A percentile compares a stretch with the other conserved stretches of the same genome.
Evolutionary conservation across 2,113 vertebrate genomes (phyloP).

Genomic region (Sisor rabdophorus): DNA sequence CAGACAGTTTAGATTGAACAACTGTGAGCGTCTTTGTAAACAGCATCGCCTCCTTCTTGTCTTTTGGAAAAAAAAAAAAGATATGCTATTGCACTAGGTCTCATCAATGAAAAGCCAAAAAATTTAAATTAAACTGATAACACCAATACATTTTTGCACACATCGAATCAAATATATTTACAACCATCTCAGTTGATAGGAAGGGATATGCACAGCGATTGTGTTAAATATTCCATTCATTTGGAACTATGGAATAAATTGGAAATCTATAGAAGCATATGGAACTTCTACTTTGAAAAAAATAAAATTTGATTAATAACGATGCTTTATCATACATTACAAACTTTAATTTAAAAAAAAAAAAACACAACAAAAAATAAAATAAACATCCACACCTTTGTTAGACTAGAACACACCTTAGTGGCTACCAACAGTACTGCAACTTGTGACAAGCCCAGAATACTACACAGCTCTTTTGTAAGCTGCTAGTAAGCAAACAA

Average conservation of each 20-base stretch:
- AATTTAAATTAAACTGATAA: slow-evolving; percentile 18
- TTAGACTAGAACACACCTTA: slow-evolving; percentile 50
- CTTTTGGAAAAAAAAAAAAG: not conserved
- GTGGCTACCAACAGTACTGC: slow-evolving; percentile 48
- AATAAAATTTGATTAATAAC: not conserved
- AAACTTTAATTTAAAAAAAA: slow-evolving; percentile 10
- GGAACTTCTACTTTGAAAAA: slow-evolving; percentile 5
- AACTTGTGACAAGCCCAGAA: slow-evolving; percentile 1
- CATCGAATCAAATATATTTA: not conserved
- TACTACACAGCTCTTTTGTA: not conserved
- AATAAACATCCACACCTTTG: too few species aligned
- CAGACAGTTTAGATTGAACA: slow-evolving; percentile 1
- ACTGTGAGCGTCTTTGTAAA: slow-evolving; percentile 12
- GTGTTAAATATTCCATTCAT: slow-evolving; percentile 23
- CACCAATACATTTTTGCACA: slow-evolving; percentile 13
- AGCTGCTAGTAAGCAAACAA: slow-evolving; percentile 8
- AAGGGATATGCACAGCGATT: not conserved
- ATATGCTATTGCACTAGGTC: slow-evolving; percentile 46
- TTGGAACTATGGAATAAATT: not conserved
- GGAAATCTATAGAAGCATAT: not conserved
- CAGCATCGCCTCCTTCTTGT: not conserved
- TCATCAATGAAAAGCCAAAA: slow-evolving; percentile 4
- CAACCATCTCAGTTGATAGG: slow-evolving; percentile 1
- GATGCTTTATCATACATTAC: slow-evolving; percentile 13
- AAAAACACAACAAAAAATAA: too few species aligned